Percentiles rank a stretch among this genome's conserved stretches.
phyloP scores from a whole-genome alignment of 2,113 vertebrate genomes.

The Callionymus lyra region DNA sequence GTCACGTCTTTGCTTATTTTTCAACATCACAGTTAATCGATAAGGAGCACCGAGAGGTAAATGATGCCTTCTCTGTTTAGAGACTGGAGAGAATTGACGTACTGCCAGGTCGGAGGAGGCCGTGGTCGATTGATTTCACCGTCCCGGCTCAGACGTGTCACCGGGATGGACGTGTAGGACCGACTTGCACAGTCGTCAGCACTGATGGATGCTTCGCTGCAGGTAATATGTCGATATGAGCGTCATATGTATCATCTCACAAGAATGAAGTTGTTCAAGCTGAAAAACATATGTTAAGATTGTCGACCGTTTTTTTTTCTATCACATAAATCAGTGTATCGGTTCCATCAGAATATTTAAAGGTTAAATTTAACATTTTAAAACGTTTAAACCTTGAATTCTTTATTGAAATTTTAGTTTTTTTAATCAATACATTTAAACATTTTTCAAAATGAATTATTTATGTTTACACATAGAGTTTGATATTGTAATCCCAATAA shows the following conservation, averaged over 20 bases:
- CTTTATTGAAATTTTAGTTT: too few species aligned
- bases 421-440: too few species aligned
- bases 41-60: slow-evolving; percentile 38
- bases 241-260: too few species aligned
- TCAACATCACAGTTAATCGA: slow-evolving; percentile 43
- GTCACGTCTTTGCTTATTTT: slow-evolving; percentile 48
- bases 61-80: slow-evolving; percentile 51
- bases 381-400: too few species aligned
- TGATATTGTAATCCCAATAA: too few species aligned
- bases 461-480: too few species aligned
- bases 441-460: too few species aligned
- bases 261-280: too few species aligned
- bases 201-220: slow-evolving; percentile 19
- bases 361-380: too few species aligned
- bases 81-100: slow-evolving; percentile 51
- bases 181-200: slow-evolving; percentile 26
- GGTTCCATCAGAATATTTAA: too few species aligned
- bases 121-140: slow-evolving; percentile 38
- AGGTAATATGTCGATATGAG: slow-evolving; percentile 2
- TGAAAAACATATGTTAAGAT: too few species aligned
- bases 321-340: background rate
- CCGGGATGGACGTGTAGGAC: slow-evolving; percentile 29
- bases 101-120: slow-evolving; percentile 39
- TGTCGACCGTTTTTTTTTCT: background rate
- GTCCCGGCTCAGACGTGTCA: slow-evolving; percentile 39